Evolutionary conservation across 2,888 invertebrate genomes (phyloP).

Genomic region (Hypercompe scribonia): DNA sequence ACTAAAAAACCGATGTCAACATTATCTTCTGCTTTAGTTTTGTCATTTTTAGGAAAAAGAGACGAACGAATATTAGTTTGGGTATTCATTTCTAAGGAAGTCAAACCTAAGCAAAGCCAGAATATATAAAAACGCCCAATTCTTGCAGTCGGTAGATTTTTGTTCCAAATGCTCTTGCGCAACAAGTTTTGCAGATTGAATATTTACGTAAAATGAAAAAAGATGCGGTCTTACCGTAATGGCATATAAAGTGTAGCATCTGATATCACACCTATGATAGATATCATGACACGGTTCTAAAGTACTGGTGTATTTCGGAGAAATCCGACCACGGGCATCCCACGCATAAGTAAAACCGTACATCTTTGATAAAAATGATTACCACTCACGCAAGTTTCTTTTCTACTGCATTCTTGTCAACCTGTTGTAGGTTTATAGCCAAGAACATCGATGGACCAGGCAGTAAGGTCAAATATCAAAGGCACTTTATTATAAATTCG

Average conservation of each 20-base stretch:
- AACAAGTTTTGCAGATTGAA: too few relatives aligned
- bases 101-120: too few relatives aligned
- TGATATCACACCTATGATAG: not conserved
- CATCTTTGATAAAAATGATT: not conserved
- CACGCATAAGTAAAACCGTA: not conserved
- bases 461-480: too few relatives aligned
- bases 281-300: not conserved
- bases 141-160: too few relatives aligned
- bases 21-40: too few relatives aligned
- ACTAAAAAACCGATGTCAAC: too few relatives aligned
- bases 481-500: not conserved
- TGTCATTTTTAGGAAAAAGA: too few relatives aligned
- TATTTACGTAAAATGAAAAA: not conserved
- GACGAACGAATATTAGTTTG: too few relatives aligned
- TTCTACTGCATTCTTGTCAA: not conserved
- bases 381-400: not conserved
- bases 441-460: not conserved
- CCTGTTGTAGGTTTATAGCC: not conserved
- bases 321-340: not conserved
- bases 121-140: too few relatives aligned
- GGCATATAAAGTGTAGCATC: not conserved
- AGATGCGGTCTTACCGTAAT: not conserved
- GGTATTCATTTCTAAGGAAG: too few relatives aligned
- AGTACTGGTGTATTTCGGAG: not conserved
- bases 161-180: too few relatives aligned